A percentile compares a stretch with the other conserved stretches of the same genome.
These are phyloP conservation scores for Alfaro cultratus DNA, from an alignment of 2,797 vertebrate species.

Conservation along the genomic window DNA sequence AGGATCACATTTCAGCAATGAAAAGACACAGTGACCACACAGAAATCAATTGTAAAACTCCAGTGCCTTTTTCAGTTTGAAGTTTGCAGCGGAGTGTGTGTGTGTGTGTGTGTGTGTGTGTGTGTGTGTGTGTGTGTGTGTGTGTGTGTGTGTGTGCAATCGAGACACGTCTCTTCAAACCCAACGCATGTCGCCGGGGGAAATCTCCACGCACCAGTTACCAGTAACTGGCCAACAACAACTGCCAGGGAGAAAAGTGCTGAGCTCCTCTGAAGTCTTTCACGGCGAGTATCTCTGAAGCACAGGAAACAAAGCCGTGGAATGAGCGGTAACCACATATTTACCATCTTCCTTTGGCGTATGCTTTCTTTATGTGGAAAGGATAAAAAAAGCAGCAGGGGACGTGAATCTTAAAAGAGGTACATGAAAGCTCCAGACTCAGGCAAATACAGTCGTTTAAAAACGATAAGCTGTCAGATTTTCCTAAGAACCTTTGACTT, in stretches of 20 bases:
- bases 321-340: constrained; percentile 49
- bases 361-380: constrained; percentile 25
- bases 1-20: constrained; percentile 26
- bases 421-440: constrained; percentile 32
- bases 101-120: constrained; percentile 34
- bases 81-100: constrained; percentile 30
- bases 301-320: constrained; percentile 48
- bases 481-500: constrained; percentile 52
- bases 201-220: constrained; percentile 53
- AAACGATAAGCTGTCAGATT: constrained; percentile 61
- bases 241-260: constrained; percentile 38
- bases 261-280: constrained; percentile 49
- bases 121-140: background rate
- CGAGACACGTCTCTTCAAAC: constrained; percentile 41
- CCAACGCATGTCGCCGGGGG: constrained; percentile 37
- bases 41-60: constrained; percentile 41
- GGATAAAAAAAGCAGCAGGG: constrained; percentile 10
- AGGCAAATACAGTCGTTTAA: constrained; percentile 32
- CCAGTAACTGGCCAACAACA: constrained; percentile 45
- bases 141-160: constrained; percentile 30
- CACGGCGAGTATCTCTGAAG: constrained; percentile 41
- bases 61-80: constrained; percentile 23
- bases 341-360: constrained; percentile 34
- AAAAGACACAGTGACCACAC: constrained; percentile 24
- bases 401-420: constrained; percentile 28